These are phyloP conservation scores for Ceyx cyanopectus DNA, from an alignment of 2,113 vertebrate genomes.

Conservation along the genomic window DNA sequence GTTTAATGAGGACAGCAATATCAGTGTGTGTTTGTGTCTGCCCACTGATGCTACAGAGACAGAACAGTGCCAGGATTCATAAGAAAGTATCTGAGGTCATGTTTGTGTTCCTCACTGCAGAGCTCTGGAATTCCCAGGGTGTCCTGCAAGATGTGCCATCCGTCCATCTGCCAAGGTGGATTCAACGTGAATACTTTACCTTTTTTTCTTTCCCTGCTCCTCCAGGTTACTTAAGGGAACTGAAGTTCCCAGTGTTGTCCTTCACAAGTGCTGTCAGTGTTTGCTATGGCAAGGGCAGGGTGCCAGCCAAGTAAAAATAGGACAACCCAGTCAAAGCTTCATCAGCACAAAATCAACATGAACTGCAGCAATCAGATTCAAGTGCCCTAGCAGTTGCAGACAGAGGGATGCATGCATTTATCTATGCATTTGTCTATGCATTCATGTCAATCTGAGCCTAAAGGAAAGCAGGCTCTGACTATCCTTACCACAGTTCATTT, in stretches of 20 bases:
- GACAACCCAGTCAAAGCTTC: constrained; percentile 19
- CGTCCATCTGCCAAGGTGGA: not conserved
- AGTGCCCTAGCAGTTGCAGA: not conserved
- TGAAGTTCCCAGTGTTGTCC: constrained; percentile 2
- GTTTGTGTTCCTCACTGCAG: not conserved
- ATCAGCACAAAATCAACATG: not conserved
- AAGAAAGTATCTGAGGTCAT: not conserved
- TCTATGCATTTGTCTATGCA: not conserved
- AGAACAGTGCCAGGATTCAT: not conserved
- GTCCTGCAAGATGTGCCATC: not conserved
- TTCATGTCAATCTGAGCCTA: not conserved
- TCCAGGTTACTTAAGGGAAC: not conserved
- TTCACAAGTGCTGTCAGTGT: constrained; percentile 24
- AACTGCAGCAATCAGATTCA: constrained; percentile 15
- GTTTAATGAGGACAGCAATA: not conserved
- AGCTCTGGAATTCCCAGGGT: not conserved
- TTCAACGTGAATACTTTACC: rapidly evolving
- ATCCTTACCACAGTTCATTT: not conserved
- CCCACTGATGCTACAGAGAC: not conserved
- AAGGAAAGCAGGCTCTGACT: not conserved
- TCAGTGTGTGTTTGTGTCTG: not conserved
- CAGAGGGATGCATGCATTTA: not conserved
- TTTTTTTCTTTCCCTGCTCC: not conserved
- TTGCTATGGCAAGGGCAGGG: constrained; percentile 21
- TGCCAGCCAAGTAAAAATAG: constrained; percentile 44